A percentile compares a stretch with the other conserved stretches of the same genome.
Conservation (phyloP, 1,140 invertebrate species). For the Papilio xuthus region DNA sequence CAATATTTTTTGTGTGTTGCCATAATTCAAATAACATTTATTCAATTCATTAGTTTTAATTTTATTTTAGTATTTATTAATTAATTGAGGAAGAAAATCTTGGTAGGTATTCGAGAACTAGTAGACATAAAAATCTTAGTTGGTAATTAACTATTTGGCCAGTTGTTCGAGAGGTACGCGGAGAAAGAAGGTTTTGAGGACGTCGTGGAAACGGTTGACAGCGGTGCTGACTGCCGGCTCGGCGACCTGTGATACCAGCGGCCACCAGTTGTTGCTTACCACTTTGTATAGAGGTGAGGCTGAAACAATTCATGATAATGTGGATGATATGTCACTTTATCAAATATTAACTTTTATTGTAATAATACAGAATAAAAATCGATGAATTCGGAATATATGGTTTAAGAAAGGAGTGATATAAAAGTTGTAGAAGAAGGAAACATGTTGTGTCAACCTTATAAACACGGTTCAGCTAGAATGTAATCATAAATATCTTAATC, state of each 20-base stretch:
- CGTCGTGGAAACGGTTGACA: neutral
- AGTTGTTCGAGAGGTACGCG: constrained; percentile 12
- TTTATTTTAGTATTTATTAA: neutral
- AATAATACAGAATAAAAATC: too few relatives aligned
- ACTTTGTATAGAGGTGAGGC: neutral
- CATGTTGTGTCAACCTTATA: too few relatives aligned
- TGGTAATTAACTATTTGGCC: neutral
- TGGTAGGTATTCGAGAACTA: neutral
- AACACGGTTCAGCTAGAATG: too few relatives aligned
- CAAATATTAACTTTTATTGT: too few relatives aligned
- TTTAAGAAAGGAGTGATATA: too few relatives aligned
- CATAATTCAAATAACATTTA: neutral
- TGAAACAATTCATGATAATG: neutral
- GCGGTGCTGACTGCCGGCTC: neutral
- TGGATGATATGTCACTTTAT: too few relatives aligned
- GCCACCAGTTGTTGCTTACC: constrained; percentile 1
- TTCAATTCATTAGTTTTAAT: neutral
- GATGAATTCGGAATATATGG: too few relatives aligned
- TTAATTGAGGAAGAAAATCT: neutral
- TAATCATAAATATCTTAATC: too few relatives aligned
- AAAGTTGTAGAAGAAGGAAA: too few relatives aligned
- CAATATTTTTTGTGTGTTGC: neutral
- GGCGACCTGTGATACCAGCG: neutral
- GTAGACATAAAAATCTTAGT: neutral
- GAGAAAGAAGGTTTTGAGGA: constrained; percentile 12